A percentile compares a stretch with the other conserved stretches of the same genome.
Conservation (phyloP, 1,140 invertebrate species). For the Zaprionus kolodkinae region DNA sequence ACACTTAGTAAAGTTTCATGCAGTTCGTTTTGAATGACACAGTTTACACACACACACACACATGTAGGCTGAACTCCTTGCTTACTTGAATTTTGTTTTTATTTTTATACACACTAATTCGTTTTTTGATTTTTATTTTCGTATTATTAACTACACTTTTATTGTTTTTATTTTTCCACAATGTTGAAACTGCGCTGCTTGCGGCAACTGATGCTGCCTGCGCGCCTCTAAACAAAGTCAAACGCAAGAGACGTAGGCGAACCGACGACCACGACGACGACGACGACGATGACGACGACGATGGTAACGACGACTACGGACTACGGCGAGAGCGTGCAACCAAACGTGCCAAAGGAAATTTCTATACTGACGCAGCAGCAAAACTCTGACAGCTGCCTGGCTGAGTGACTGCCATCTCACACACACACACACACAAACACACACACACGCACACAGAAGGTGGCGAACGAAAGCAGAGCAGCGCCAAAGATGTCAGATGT, state of each 20-base stretch:
- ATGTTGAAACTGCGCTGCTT: constrained; percentile 26
- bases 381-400: constrained; percentile 68
- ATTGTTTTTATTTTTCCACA: constrained; percentile 31
- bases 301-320: constrained; percentile 37
- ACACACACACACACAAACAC: constrained; percentile 38
- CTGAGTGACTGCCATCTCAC: constrained; percentile 50
- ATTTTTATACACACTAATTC: constrained; percentile 4
- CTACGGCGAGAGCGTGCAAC: constrained; percentile 54
- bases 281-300: constrained; percentile 47
- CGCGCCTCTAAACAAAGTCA: constrained; percentile 41
- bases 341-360: constrained; percentile 75
- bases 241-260: constrained; percentile 37
- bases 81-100: constrained; percentile 44
- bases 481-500: constrained; percentile 61
- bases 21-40: constrained; percentile 76
- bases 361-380: constrained; percentile 64
- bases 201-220: constrained; percentile 7
- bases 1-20: constrained; percentile 62
- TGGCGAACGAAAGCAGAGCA: constrained; percentile 58
- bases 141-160: constrained; percentile 12
- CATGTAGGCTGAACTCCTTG: constrained; percentile 40
- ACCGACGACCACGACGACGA: constrained; percentile 40
- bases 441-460: constrained; percentile 32
- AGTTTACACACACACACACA: constrained; percentile 65
- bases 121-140: constrained; percentile 26